Percentiles rank a stretch among this genome's conserved stretches.
Evolutionary conservation across 2,797 vertebrate genomes (phyloP).

Genomic region (Pterois miles): DNA sequence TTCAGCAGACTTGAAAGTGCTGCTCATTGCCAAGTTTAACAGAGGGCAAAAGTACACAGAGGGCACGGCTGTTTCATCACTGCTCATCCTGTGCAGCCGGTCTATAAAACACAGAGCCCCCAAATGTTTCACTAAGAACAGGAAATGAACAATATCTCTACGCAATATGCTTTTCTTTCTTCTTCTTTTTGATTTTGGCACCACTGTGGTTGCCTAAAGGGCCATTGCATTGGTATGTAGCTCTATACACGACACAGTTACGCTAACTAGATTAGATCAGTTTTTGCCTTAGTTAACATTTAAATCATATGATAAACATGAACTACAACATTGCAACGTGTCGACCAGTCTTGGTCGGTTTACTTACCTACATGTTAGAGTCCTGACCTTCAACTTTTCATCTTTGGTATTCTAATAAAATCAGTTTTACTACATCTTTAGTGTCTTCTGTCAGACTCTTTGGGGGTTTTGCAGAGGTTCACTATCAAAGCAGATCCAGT

Average conservation of each 20-base stretch:
- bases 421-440: too few species aligned
- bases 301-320: not conserved
- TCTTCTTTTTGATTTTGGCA: not conserved
- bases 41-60: slow-evolving; percentile 71
- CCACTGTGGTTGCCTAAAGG: not conserved
- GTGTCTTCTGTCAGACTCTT: too few species aligned
- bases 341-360: not conserved
- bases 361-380: not conserved
- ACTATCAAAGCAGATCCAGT: too few species aligned
- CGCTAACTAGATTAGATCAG: not conserved
- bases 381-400: not conserved
- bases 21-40: slow-evolving; percentile 67
- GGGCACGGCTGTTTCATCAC: slow-evolving; percentile 59
- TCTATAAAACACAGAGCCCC: slow-evolving; percentile 4
- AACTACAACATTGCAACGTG: not conserved
- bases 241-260: not conserved
- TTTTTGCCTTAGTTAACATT: not conserved
- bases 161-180: not conserved
- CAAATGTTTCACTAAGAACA: slow-evolving; percentile 17
- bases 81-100: slow-evolving; percentile 2
- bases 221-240: not conserved
- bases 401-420: too few species aligned
- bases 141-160: not conserved
- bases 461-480: too few species aligned
- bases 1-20: slow-evolving; percentile 71